Percentiles rank a stretch among this genome's conserved stretches.
Conservation (phyloP, 2,113 vertebrate species). For the Pogonocichla stellata region DNA sequence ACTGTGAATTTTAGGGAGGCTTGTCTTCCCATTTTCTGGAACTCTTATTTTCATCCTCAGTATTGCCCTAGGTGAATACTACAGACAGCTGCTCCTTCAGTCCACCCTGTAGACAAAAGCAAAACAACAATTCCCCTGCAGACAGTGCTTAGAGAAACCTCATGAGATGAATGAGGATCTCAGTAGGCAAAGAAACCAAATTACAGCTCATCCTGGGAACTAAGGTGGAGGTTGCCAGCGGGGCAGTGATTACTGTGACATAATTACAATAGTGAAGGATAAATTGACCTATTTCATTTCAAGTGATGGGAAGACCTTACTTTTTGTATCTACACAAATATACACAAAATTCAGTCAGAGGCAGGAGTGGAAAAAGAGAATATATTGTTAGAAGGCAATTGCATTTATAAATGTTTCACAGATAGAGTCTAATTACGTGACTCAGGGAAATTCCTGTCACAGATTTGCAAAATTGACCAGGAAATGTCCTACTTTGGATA, state of each 20-base stretch:
- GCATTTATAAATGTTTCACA: not conserved
- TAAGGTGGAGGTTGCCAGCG: not conserved
- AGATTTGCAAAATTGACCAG: not conserved
- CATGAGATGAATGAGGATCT: not conserved
- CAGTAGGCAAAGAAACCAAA: not conserved
- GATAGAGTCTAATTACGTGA: not conserved
- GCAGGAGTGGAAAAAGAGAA: not conserved
- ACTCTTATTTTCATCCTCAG: not conserved
- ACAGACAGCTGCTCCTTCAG: not conserved
- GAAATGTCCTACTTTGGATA: not conserved
- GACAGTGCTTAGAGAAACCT: not conserved
- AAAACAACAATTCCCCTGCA: not conserved
- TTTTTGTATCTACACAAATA: not conserved
- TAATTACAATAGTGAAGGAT: not conserved
- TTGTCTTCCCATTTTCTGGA: not conserved
- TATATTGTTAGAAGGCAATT: not conserved
- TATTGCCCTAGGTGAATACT: not conserved
- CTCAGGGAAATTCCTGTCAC: not conserved
- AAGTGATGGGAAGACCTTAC: not conserved
- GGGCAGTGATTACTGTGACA: not conserved
- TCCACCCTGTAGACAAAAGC: not conserved
- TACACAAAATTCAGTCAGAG: not conserved
- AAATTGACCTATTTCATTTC: not conserved
- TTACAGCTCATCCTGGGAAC: not conserved
- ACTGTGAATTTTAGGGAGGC: not conserved